These are phyloP conservation scores for Grammomys dolichurus DNA, from an alignment of 2,113 vertebrate genomes.

Conservation along the genomic window DNA sequence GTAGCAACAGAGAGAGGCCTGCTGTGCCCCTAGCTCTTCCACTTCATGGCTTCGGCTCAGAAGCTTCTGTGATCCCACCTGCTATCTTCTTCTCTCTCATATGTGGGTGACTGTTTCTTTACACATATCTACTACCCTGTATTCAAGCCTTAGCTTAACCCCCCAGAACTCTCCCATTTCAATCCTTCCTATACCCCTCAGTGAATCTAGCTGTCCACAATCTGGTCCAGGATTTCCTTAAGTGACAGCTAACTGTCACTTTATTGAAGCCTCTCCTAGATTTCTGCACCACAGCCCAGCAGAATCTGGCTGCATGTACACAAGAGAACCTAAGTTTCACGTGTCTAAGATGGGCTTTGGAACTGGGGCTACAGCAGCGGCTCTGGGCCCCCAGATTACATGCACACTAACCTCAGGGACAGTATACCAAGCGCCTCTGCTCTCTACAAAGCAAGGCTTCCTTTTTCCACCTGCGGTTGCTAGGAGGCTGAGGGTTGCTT, in stretches of 20 bases:
- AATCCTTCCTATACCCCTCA: not conserved
- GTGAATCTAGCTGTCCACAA: not conserved
- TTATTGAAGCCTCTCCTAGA: not conserved
- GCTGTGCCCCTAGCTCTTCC: not conserved
- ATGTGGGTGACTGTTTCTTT: not conserved
- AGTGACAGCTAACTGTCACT: no score
- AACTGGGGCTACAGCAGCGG: not conserved
- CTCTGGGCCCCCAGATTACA: no score
- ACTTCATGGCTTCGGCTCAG: not conserved
- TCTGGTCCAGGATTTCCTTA: not conserved
- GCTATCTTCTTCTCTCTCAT: not conserved
- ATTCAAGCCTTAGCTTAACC: not conserved
- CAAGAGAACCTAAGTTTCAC: no score
- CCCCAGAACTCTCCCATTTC: not conserved
- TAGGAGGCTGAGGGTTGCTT: not conserved
- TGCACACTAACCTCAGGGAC: not conserved
- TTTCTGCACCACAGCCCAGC: not conserved
- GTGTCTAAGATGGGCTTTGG: not conserved
- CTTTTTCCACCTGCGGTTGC: not conserved
- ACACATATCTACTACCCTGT: not conserved
- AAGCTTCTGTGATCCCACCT: not conserved
- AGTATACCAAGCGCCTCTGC: not conserved
- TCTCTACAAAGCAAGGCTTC: not conserved
- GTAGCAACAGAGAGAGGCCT: not conserved
- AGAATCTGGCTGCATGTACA: not conserved